phyloP scores from a whole-genome alignment of 2,888 invertebrate genomes.

The Pseudococcus longispinus region DNA sequence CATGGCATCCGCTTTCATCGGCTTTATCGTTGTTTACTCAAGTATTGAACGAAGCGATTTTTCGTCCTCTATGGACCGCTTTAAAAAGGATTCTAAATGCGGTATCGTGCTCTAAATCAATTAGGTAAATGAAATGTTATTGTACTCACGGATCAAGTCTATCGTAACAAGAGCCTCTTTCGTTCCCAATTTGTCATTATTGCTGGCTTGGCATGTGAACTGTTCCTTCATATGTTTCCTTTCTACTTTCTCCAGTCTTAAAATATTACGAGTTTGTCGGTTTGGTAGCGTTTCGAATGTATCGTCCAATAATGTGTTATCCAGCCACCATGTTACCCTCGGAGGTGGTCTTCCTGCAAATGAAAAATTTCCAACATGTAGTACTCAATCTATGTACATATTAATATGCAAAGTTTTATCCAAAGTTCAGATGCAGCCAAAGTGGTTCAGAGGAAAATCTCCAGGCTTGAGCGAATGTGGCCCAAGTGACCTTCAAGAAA shows the following conservation, averaged over 20 bases:
- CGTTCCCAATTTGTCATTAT: conserved; percentile 75
- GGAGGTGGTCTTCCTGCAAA: conserved; percentile 75
- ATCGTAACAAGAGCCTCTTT: conserved; percentile 73
- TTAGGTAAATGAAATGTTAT: neutral
- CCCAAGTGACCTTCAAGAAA: too few species aligned
- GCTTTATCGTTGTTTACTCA: neutral
- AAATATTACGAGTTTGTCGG: conserved; percentile 73
- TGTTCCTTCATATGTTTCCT: conserved; percentile 74
- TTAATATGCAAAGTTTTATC: too few species aligned
- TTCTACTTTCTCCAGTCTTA: conserved; percentile 73
- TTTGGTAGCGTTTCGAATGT: conserved; percentile 73
- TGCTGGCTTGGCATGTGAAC: conserved; percentile 76
- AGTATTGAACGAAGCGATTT: neutral
- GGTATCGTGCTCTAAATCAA: neutral
- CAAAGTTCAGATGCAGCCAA: too few species aligned
- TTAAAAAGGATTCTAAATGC: neutral
- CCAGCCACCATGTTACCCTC: conserved; percentile 80
- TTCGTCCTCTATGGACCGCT: neutral
- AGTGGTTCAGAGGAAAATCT: too few species aligned
- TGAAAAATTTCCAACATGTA: conserved; percentile 13
- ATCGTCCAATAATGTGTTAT: conserved; percentile 75
- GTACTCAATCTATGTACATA: too few species aligned
- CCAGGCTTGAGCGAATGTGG: too few species aligned
- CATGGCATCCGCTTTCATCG: neutral
- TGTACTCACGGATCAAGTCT: conserved; percentile 76